Base-by-base conservation (phyloP, 2,113 vertebrate genomes). In the Cyanoderma ruficeps region DNA sequence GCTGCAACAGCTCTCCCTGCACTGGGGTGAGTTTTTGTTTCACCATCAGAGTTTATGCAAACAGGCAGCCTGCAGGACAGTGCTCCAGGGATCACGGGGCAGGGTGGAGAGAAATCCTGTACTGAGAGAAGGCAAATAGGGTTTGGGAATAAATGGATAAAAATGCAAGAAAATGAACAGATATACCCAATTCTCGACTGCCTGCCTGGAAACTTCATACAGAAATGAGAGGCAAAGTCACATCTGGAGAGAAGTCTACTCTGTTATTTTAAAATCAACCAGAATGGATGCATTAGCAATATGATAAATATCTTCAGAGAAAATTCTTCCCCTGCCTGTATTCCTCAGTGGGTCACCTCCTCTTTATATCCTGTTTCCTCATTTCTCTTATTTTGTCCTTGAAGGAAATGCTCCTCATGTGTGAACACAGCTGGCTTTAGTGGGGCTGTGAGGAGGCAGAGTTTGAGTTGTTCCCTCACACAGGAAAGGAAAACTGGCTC, bases 401-500 rank as follows among this genome's bases (percentile, higher is more conserved):
- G 67, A 83, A 93, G 85, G 60, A 89, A 92, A 83, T 59, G 59
- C 64, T 93, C 71, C 75, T 80, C 30, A 3, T 90, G 67, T 71
- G 49, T 78, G 90, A 90, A 37, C 85, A 78, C 92, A 96, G 87
- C 92, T 96, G 93, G 92, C 60, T 96, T 76, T 47, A 56, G 70
- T 25, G 60, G 78, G 78, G 72, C 82, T 86, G 22, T 35, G 59
- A 52, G 75, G 67, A 88, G 79, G 59, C 55, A 70, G 41, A 65
- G 53, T 61, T 93, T 78, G 83, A 93, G 85, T 52, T 61, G 82
- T 93, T 94, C 75, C 41, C 74, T 95, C 91, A 60, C 77, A 89
- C 93, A 90, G 91, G 91, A 97, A 95, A 82, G 81, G 74, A 93
- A 82, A 93, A 68, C 77, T 65, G 84, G 42, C 59, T 96, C 95